A percentile compares a stretch with the other conserved stretches of the same genome.
phyloP scores from a whole-genome alignment of 2,113 vertebrate genomes.

The Menura novaehollandiae region DNA sequence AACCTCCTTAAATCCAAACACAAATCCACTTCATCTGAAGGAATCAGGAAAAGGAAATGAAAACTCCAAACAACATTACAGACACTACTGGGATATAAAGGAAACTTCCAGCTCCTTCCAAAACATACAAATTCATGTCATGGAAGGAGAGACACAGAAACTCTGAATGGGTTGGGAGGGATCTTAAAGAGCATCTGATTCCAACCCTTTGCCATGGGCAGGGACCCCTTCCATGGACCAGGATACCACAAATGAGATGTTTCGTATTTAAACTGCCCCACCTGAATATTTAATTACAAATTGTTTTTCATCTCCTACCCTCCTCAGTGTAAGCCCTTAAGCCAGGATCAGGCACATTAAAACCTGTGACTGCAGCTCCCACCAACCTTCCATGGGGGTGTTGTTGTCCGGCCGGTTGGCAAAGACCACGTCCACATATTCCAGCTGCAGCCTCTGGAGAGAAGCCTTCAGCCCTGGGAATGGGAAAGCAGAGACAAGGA shows the following conservation, averaged over 20 bases:
- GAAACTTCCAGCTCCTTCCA: neutral
- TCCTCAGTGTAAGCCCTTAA: neutral
- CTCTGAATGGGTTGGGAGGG: neutral
- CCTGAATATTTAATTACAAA: neutral
- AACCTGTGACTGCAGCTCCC: neutral
- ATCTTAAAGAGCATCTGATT: neutral
- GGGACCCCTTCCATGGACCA: neutral
- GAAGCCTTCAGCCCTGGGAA: constrained; percentile 89
- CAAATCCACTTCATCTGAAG: neutral
- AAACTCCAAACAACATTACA: neutral
- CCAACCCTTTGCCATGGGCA: neutral
- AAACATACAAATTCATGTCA: neutral
- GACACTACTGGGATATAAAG: neutral
- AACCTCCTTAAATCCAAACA: neutral
- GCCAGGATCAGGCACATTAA: neutral
- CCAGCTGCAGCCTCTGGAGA: constrained; percentile 93
- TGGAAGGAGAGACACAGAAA: neutral
- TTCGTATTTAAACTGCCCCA: neutral
- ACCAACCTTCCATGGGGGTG: constrained; percentile 98
- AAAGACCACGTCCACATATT: constrained; percentile 97
- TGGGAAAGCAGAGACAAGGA: neutral
- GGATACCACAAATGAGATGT: neutral
- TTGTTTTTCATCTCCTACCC: neutral
- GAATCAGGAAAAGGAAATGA: neutral
- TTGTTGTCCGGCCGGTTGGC: constrained; percentile 96